Conservation (phyloP, 1,140 invertebrate species). For the Caenorhabditis remanei region DNA sequence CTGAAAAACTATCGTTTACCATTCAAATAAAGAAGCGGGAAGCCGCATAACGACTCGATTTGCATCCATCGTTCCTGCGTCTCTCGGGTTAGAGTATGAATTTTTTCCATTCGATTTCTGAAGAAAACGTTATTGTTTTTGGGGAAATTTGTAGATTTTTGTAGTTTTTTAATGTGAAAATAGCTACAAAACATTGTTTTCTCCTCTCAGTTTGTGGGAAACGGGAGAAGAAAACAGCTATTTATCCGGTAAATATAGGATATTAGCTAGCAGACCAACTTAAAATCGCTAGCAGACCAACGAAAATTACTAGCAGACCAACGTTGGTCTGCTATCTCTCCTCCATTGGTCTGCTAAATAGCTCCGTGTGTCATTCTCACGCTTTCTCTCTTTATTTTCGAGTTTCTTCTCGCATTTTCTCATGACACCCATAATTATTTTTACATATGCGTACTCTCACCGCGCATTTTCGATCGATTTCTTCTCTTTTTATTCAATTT, state of each 20-base stretch:
- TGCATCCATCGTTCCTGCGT: conserved; percentile 73
- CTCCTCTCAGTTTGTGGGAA: too few relatives aligned
- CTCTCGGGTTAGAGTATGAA: conserved; percentile 72
- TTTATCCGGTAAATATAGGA: too few relatives aligned
- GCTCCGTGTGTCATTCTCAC: too few relatives aligned
- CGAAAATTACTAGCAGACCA: background rate
- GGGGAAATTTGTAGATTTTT: too few relatives aligned
- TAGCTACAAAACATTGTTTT: background rate
- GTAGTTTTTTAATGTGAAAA: background rate
- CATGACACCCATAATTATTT: too few relatives aligned
- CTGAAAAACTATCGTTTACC: conserved; percentile 54
- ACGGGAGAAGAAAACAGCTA: too few relatives aligned
- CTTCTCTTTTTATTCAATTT: background rate
- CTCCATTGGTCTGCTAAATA: background rate
- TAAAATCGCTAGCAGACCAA: background rate
- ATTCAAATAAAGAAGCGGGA: conserved; percentile 65
- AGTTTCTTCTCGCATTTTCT: too few relatives aligned
- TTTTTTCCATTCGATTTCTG: conserved; percentile 76
- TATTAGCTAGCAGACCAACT: too few relatives aligned
- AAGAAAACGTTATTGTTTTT: background rate
- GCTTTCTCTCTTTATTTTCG: background rate
- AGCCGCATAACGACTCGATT: conserved; percentile 75
- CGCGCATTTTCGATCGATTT: background rate
- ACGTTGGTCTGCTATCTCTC: too few relatives aligned
- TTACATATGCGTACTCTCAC: too few relatives aligned